A percentile compares a stretch with the other conserved stretches of the same genome.
Conservation (phyloP, 2,113 vertebrate genomes). For the Protobothrops flavoviridis region DNA sequence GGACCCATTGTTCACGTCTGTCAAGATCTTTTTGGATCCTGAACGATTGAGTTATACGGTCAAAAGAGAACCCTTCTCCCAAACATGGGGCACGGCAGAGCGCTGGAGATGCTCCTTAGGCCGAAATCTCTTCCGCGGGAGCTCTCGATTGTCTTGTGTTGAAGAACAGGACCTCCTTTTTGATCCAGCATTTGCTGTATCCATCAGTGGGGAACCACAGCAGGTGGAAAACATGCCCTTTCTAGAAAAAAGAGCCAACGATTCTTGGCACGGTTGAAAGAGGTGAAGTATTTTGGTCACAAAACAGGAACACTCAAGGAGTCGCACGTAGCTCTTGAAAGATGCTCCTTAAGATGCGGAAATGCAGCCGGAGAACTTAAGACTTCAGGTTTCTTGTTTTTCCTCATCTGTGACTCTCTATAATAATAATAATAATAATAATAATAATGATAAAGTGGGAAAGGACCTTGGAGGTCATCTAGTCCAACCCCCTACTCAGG, state of each 20-base stretch:
- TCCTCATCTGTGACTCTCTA: neutral
- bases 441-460: too few relatives aligned
- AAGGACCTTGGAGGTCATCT: too few relatives aligned
- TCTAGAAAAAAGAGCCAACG: neutral
- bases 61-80: too few relatives aligned
- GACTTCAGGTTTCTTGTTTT: neutral
- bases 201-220: neutral
- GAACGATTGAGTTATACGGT: too few relatives aligned
- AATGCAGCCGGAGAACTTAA: neutral
- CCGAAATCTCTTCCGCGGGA: neutral
- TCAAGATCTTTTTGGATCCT: too few relatives aligned
- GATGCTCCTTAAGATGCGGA: constrained; percentile 5
- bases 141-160: neutral
- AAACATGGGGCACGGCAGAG: neutral
- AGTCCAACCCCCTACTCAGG: too few relatives aligned
- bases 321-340: neutral
- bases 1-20: too few relatives aligned
- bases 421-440: too few relatives aligned
- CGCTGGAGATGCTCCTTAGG: too few relatives aligned
- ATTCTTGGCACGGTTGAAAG: neutral
- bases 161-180: neutral
- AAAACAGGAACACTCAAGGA: neutral
- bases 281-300: neutral
- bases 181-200: neutral
- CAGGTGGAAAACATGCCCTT: too few relatives aligned